Percentiles rank a stretch among this genome's conserved stretches.
Conservation (phyloP, 1,140 invertebrate species). For the Cephus cinctus region DNA sequence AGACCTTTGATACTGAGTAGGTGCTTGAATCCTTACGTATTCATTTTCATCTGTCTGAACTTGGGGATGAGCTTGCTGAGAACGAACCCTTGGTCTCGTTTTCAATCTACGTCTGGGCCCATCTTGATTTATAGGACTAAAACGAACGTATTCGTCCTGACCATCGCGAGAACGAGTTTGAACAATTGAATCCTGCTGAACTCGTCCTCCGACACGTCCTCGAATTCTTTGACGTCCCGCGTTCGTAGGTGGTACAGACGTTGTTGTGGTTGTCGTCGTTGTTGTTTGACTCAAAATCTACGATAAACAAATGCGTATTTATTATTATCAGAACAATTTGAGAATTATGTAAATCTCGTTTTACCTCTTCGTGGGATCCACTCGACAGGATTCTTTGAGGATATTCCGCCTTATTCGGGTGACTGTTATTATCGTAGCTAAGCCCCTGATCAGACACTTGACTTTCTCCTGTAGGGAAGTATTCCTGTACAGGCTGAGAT, state of each 20-base stretch:
- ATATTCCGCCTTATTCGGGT: no score
- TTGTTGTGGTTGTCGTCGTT: conserved; percentile 27
- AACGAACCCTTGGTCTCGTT: conserved; percentile 27
- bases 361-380: no score
- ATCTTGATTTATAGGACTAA: conserved; percentile 47
- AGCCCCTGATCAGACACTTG: no score
- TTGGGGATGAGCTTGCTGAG: conserved; percentile 29
- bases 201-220: conserved; percentile 30
- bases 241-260: conserved; percentile 34
- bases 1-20: conserved; percentile 22
- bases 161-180: conserved; percentile 41
- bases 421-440: no score
- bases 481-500: no score
- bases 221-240: conserved; percentile 42
- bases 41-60: conserved; percentile 47
- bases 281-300: conserved; percentile 15
- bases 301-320: no score
- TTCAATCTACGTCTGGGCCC: conserved; percentile 17
- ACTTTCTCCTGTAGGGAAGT: no score
- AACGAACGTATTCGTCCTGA: conserved; percentile 51
- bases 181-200: conserved; percentile 37
- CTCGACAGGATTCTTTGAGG: no score
- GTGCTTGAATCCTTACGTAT: conserved; percentile 43
- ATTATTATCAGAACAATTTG: no score
- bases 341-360: no score